Evolutionary conservation across 2,888 invertebrate species (phyloP).

Genomic region (Meganola albula): DNA sequence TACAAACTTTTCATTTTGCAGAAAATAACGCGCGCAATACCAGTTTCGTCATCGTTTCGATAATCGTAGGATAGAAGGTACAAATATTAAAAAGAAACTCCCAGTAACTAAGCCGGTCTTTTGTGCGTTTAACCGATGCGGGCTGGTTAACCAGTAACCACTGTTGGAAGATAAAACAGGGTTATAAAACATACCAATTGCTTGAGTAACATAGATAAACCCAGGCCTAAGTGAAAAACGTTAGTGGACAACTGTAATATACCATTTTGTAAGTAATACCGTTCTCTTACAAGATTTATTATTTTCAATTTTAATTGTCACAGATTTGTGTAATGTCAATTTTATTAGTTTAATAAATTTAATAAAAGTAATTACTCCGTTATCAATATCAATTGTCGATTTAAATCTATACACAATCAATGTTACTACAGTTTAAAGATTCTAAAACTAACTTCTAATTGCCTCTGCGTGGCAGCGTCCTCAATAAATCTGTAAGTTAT

Average conservation of each 20-base stretch:
- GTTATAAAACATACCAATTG: conserved; percentile 39
- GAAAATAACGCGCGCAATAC: too few relatives aligned
- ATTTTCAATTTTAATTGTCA: conserved; percentile 19
- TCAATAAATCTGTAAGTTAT: not conserved
- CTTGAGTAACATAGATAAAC: conserved; percentile 46
- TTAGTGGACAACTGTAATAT: conserved; percentile 31
- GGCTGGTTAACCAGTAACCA: conserved; percentile 25
- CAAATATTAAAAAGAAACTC: too few relatives aligned
- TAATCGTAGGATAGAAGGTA: too few relatives aligned
- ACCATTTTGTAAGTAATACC: conserved; percentile 22
- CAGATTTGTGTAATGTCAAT: conserved; percentile 17
- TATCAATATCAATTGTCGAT: conserved; percentile 5
- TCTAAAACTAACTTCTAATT: not conserved
- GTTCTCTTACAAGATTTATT: conserved; percentile 18
- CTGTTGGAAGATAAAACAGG: conserved; percentile 34
- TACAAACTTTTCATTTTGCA: too few relatives aligned
- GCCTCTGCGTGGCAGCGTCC: not conserved
- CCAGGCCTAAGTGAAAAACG: conserved; percentile 35
- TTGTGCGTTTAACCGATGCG: conserved; percentile 31
- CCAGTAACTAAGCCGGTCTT: too few relatives aligned
- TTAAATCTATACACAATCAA: not conserved
- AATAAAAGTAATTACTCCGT: conserved; percentile 10
- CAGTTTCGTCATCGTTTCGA: too few relatives aligned
- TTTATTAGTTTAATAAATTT: too few relatives aligned
- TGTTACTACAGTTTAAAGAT: not conserved